Evolutionary conservation across 2,797 vertebrate species (phyloP), one percentile per base, ranked within the genome.

Genomic region (Xerus rutilus): DNA sequence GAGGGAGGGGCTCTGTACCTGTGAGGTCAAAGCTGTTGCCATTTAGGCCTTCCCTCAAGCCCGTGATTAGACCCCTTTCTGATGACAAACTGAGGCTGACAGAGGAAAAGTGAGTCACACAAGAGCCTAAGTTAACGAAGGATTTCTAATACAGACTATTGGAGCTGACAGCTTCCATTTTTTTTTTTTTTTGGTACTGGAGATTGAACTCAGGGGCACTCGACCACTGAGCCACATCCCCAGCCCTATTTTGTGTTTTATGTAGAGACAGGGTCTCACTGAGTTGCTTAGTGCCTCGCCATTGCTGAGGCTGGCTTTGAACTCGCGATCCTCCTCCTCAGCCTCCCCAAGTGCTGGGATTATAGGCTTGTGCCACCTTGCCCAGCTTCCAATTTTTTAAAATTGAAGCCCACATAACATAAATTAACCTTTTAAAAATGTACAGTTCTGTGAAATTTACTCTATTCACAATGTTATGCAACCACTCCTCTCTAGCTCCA

Each of bases 351-450:
- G 39, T 39, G 39, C 39, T 2, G 39, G 39, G 2, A 39, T 39
- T 39, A 39, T 3, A 39, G 39, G 39, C 39, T 39, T 39, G 39
- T 3, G 3, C 39, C 39, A 39, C 39, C 39, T 2, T 3, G 39
- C 39, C 39, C 7, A 59, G 23, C 39, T 94, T 64, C n/a, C 11
- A 73, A 74, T 45, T 1, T 59, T 25, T 85, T 72, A 1, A 3
- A 88, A 43, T 25, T 91, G 77, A 82, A 88, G 85, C 43, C 52
- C 10, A 23, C 32, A 64, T 17, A 28, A 39, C 23, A 54, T 47
- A 52, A 78, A n/a, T 77, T 81, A 59, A 77, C n/a, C 69, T 49
- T 49, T 78, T 69, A 52, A 74, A 90, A 90, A 13, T 45, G 28
- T 43, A 10, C 4, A 5, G 35, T 12, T 73, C 25, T 43, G 15